Evolutionary conservation across 2,113 vertebrate genomes (phyloP).

Genomic region (Sylvia atricapilla): DNA sequence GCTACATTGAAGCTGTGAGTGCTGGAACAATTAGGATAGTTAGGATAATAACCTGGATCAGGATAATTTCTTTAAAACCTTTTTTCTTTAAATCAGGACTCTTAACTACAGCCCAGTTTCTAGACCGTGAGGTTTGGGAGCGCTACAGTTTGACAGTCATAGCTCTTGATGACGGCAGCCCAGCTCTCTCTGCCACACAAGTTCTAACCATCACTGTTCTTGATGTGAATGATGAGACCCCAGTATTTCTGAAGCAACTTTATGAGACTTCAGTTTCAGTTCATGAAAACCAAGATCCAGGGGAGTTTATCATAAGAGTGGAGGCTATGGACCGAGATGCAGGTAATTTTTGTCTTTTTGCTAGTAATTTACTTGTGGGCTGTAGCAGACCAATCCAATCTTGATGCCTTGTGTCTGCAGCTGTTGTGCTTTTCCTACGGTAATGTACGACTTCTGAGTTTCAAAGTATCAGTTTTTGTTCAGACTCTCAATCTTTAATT

Average conservation of each 20-base stretch:
- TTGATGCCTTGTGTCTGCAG: accelerated
- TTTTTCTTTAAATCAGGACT: conserved; percentile 73
- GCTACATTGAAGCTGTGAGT: not conserved
- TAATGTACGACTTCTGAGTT: not conserved
- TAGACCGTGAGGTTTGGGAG: conserved; percentile 81
- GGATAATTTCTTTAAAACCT: not conserved
- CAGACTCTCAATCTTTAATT: not conserved
- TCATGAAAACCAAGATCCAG: conserved; percentile 81
- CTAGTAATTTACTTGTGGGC: not conserved
- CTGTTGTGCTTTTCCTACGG: not conserved
- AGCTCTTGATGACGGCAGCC: conserved; percentile 78
- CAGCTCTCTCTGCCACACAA: conserved; percentile 82
- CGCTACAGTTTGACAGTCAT: conserved; percentile 76
- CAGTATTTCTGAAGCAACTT: conserved; percentile 73
- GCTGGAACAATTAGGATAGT: not conserved
- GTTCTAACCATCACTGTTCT: conserved; percentile 80
- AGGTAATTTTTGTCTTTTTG: conserved; percentile 70
- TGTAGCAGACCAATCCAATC: not conserved
- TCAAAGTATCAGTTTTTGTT: not conserved
- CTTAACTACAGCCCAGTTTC: conserved; percentile 71
- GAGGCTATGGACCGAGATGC: conserved; percentile 84
- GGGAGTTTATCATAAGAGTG: conserved; percentile 77
- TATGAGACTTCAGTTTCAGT: conserved; percentile 79
- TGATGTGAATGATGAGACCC: conserved; percentile 86
- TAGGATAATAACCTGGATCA: not conserved